phyloP scores from a whole-genome alignment of 2,797 vertebrate species.

The Distichodus sexfasciatus region DNA sequence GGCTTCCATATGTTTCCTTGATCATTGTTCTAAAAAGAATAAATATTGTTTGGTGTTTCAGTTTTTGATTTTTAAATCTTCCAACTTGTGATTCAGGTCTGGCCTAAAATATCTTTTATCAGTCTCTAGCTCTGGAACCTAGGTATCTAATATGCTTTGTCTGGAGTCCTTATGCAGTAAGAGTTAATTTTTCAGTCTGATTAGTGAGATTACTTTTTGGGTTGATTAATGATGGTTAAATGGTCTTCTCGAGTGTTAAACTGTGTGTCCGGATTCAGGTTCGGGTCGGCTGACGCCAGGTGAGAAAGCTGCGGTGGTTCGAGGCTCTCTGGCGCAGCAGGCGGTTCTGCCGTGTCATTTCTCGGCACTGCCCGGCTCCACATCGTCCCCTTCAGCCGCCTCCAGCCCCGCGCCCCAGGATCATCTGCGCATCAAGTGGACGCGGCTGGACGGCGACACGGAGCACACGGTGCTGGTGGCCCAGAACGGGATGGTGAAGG shows the following conservation, averaged over 20 bases:
- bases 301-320: conserved; percentile 47
- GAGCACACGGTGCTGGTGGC: conserved; percentile 86
- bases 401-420: conserved; percentile 50
- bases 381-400: neutral
- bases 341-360: conserved; percentile 84
- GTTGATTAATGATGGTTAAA: no score
- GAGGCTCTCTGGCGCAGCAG: conserved; percentile 75
- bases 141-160: no score
- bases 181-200: no score
- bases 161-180: no score
- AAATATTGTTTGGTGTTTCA: no score
- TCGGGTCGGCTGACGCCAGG: conserved; percentile 28
- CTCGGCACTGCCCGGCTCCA: conserved; percentile 56
- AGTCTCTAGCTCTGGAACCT: no score
- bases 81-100: no score
- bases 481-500: conserved; percentile 80
- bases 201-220: no score
- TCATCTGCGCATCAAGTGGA: conserved; percentile 90
- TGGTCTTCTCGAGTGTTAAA: neutral
- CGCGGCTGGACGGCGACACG: conserved; percentile 78
- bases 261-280: conserved; percentile 37
- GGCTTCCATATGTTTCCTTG: no score
- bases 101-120: no score
- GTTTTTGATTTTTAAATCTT: no score
- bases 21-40: no score